Conservation (phyloP, 2,113 vertebrate genomes). For the Gila orcuttii region DNA sequence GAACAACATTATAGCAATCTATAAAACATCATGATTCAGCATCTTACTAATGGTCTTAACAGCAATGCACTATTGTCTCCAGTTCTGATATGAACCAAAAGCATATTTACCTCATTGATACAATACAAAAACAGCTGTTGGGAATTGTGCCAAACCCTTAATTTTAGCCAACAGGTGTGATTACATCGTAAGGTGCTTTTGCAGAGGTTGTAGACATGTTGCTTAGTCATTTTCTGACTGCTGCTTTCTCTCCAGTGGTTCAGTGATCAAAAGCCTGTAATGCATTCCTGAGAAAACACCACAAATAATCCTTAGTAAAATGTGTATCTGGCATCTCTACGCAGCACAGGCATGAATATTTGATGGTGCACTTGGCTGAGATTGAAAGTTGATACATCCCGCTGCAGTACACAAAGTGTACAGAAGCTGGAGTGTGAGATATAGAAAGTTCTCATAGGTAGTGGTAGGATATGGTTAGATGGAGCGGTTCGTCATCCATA, state of each 20-base stretch:
- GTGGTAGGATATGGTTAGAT: neutral
- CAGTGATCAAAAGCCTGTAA: conserved; percentile 8
- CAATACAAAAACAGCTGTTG: neutral
- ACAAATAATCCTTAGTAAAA: conserved; percentile 35
- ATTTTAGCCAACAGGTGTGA: conserved; percentile 5
- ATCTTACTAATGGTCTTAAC: neutral
- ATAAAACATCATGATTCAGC: neutral
- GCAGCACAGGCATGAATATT: conserved; percentile 60
- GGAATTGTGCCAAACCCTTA: neutral
- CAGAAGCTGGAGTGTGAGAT: conserved; percentile 36
- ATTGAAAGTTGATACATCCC: conserved; percentile 57
- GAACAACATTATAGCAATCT: neutral
- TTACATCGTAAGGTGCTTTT: neutral
- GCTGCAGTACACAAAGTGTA: conserved; percentile 39
- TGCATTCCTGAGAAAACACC: conserved; percentile 26
- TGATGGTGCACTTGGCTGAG: conserved; percentile 52
- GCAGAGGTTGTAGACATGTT: neutral
- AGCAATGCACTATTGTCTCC: neutral
- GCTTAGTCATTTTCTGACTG: neutral
- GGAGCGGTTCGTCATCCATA: neutral
- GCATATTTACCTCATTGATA: neutral
- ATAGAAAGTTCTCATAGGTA: neutral
- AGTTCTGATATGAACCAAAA: neutral
- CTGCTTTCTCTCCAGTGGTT: neutral
- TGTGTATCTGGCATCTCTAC: conserved; percentile 31